Evolutionary conservation across 2,113 vertebrate genomes (phyloP).

Genomic region (Bungarus multicinctus): DNA sequence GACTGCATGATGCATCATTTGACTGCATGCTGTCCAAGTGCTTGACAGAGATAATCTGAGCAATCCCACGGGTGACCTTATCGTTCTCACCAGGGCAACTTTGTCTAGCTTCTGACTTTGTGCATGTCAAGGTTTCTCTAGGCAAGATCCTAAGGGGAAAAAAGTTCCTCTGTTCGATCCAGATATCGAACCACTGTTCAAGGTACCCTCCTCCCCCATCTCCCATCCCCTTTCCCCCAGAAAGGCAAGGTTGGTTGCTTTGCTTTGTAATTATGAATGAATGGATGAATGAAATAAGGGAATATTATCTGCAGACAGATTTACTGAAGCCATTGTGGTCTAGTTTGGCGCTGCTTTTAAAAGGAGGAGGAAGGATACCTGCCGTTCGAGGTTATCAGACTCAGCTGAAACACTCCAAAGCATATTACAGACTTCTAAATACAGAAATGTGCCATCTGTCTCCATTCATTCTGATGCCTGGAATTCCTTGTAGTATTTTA

Average conservation of each 20-base stretch:
- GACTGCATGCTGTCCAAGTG: conserved; percentile 93
- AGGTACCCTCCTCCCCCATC: conserved; percentile 38
- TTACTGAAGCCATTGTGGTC: conserved; percentile 55
- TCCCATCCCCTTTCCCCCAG: conserved; percentile 25
- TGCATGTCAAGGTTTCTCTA: conserved; percentile 86
- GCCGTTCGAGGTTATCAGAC: conserved; percentile 52
- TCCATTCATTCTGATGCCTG: conserved; percentile 11
- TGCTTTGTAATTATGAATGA: conserved; percentile 79
- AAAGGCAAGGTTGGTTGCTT: conserved; percentile 69
- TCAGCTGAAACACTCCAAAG: conserved; percentile 47
- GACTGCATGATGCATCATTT: conserved; percentile 93
- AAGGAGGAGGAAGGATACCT: conserved; percentile 51
- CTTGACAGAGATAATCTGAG: conserved; percentile 93
- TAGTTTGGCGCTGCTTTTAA: conserved; percentile 49
- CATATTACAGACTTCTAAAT: conserved; percentile 16
- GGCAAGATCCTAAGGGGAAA: conserved; percentile 79
- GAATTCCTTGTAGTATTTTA: neutral
- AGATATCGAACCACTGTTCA: conserved; percentile 78
- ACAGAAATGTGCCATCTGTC: conserved; percentile 6
- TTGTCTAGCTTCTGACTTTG: conserved; percentile 83
- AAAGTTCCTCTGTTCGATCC: conserved; percentile 83
- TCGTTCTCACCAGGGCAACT: conserved; percentile 86
- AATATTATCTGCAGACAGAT: conserved; percentile 53
- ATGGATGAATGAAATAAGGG: conserved; percentile 63
- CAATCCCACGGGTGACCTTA: conserved; percentile 92